Evolutionary conservation across 1,140 invertebrate species (phyloP).

Genomic region (Drosophila melanica): DNA sequence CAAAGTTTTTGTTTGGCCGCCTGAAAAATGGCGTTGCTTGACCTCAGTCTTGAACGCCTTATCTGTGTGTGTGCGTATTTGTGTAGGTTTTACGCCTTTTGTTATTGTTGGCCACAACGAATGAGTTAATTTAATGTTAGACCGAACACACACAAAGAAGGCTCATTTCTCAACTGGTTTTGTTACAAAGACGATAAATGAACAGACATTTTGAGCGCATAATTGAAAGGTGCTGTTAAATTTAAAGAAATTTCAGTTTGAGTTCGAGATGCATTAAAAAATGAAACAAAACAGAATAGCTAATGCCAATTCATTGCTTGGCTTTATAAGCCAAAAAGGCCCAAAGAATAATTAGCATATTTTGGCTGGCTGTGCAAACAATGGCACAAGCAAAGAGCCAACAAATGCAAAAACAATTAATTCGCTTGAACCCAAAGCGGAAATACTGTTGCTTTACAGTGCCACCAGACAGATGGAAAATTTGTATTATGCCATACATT

Average conservation of each 20-base stretch:
- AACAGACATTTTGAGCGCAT: constrained; percentile 27
- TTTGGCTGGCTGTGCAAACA: constrained; percentile 46
- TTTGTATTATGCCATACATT: too few species aligned
- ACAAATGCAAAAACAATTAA: constrained; percentile 73
- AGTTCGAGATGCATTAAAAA: too few species aligned
- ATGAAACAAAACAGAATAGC: neutral
- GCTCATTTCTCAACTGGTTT: constrained; percentile 62
- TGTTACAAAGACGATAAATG: constrained; percentile 41
- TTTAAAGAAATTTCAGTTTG: constrained; percentile 23
- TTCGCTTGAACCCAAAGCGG: constrained; percentile 32
- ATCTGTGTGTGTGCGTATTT: constrained; percentile 27
- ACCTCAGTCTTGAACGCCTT: constrained; percentile 55
- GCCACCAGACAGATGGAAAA: neutral
- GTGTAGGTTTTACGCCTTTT: constrained; percentile 41
- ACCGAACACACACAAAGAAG: constrained; percentile 51
- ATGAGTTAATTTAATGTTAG: constrained; percentile 78
- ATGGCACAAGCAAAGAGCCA: constrained; percentile 34
- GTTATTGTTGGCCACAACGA: constrained; percentile 68
- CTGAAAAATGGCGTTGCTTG: constrained; percentile 78
- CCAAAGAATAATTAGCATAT: constrained; percentile 60
- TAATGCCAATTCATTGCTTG: constrained; percentile 40
- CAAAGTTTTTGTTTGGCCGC: constrained; percentile 65
- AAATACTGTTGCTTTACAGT: constrained; percentile 20
- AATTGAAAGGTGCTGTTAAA: constrained; percentile 26
- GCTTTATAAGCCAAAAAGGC: constrained; percentile 50